Base-by-base conservation (phyloP, 2,888 invertebrate species). In the Rhorus exstirpatorius region DNA sequence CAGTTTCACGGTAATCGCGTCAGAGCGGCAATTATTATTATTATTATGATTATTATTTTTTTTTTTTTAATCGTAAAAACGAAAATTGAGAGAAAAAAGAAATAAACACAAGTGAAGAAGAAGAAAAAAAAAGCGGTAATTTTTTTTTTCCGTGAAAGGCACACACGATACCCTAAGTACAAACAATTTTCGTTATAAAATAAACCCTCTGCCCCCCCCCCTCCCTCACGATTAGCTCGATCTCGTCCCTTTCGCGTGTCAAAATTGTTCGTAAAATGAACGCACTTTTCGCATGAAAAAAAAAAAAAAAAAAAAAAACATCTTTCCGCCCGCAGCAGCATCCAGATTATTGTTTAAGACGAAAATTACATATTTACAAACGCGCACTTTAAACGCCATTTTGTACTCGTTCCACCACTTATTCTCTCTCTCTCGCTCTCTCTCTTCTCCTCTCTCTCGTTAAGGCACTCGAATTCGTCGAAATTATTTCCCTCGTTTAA, bases 1-100 rank as follows among this genome's bases (percentile, higher is more conserved):
- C 82, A 88, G 90, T 90, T 90, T 92, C 92, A 92, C 92, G 92
- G 92, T 86, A 60, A 89, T 90, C 90, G 90, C 88, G 85, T 87
- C 83, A 81, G n/a, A 88, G 87, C 90, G 89, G 89, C 84, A 61
- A 53, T 26, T 19, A 41, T n/a, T n/a, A n/a, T n/a, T n/a, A n/a
- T n/a, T n/a, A n/a, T n/a, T n/a, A n/a, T n/a, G n/a, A n/a, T n/a
- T n/a, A n/a, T n/a, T n/a, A n/a, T n/a, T n/a, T n/a, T n/a, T n/a
- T n/a, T n/a, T n/a, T n/a, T n/a, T n/a, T n/a, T n/a, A 17, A 7
- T n/a, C 4, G 3, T 58, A 72, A 79, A 65, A 14, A 21, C 12
- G 51, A 53, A 75, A 35, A 55, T 19, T 65, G 21, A 74, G 35
- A 70, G 68, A 53, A 53, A 70, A 70, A 46, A 58, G 17, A 24